Conservation (phyloP, 2,888 invertebrate species). For the Halictus ligatus region DNA sequence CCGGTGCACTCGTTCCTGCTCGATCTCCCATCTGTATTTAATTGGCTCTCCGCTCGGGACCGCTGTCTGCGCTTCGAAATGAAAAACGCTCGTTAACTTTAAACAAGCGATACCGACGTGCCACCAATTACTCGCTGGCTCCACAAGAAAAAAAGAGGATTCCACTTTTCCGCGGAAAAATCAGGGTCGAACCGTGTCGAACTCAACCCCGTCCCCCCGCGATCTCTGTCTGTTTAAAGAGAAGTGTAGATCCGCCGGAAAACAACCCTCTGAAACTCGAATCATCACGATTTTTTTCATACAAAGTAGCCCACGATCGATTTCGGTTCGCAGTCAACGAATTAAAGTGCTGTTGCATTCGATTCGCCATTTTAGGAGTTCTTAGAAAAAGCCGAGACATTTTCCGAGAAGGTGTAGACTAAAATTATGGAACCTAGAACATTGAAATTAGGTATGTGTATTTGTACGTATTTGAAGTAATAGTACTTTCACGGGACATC, state of each 20-base stretch:
- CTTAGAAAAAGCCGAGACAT: not conserved
- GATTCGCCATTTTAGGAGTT: not conserved
- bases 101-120: conserved; percentile 50
- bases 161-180: not conserved
- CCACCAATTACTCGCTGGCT: conserved; percentile 46
- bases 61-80: conserved; percentile 44
- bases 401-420: not conserved
- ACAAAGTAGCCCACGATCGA: not conserved
- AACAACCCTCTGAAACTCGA: not conserved
- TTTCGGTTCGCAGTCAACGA: not conserved
- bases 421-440: not conserved
- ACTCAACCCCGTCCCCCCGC: not conserved
- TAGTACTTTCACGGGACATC: no score
- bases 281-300: not conserved
- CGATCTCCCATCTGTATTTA: conserved; percentile 61
- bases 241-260: not conserved
- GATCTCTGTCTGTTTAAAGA: not conserved
- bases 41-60: conserved; percentile 50
- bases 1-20: conserved; percentile 38
- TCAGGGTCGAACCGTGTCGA: conserved; percentile 1
- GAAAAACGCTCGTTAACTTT: conserved; percentile 60
- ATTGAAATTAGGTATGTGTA: not conserved
- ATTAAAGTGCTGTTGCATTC: not conserved
- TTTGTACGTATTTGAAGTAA: no score
- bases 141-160: conserved; percentile 1